Evolutionary conservation across 2,113 vertebrate genomes (phyloP).

Genomic region (Cottus gobio): DNA sequence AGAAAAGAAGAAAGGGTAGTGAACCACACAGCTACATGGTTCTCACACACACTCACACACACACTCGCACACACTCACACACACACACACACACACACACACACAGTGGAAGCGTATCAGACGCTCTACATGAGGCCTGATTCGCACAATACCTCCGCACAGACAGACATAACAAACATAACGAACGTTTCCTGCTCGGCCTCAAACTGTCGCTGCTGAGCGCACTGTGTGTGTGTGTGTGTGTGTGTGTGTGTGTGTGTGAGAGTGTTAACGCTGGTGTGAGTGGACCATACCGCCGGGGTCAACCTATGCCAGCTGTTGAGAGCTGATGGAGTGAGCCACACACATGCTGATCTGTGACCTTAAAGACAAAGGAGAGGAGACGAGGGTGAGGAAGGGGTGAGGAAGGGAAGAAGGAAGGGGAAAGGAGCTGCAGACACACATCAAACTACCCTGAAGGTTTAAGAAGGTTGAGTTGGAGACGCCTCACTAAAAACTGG

Average conservation of each 20-base stretch:
- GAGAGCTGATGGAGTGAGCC: conserved; percentile 76
- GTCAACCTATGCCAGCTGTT: conserved; percentile 77
- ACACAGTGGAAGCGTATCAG: conserved; percentile 48
- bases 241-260: conserved; percentile 18
- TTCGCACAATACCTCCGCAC: conserved; percentile 45
- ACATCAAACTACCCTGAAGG: neutral
- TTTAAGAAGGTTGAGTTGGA: neutral
- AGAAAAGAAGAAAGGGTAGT: conserved; percentile 6
- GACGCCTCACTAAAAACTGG: too few species aligned
- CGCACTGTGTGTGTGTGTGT: neutral
- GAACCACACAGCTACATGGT: conserved; percentile 17
- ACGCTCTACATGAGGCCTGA: conserved; percentile 39
- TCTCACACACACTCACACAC: conserved; percentile 11
- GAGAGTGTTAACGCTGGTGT: conserved; percentile 8
- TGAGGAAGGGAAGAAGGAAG: conserved; percentile 12
- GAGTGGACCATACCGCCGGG: conserved; percentile 63
- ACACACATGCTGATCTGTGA: conserved; percentile 77
- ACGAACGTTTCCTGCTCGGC: neutral
- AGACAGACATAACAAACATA: conserved; percentile 50
- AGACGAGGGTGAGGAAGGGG: neutral
- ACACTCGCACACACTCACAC: too few species aligned
- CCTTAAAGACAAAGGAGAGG: conserved; percentile 43
- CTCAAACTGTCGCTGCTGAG: neutral
- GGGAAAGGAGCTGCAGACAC: conserved; percentile 1
- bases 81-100: conserved; percentile 18